A percentile compares a stretch with the other conserved stretches of the same genome.
phyloP scores from a whole-genome alignment of 2,113 vertebrate genomes.

The Piaya cayana region DNA sequence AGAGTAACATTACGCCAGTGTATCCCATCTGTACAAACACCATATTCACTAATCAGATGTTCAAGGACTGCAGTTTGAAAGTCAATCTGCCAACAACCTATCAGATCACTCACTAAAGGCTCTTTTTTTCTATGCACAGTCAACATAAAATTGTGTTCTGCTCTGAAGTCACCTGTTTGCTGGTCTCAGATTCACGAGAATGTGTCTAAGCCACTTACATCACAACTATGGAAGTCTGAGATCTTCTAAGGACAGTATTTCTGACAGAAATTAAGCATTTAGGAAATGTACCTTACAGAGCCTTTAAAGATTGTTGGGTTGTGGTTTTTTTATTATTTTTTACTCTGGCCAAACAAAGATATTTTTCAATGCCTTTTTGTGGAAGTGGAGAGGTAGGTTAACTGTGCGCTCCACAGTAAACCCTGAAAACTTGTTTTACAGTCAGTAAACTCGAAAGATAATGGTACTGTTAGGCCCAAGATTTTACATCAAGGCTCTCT shows the following conservation, averaged over 20 bases:
- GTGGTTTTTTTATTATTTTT: not conserved
- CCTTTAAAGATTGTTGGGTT: no score
- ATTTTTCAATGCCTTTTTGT: not conserved
- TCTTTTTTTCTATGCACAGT: not conserved
- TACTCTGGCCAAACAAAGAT: not conserved
- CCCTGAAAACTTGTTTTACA: not conserved
- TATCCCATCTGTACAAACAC: not conserved
- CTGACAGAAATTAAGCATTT: not conserved
- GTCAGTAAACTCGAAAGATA: not conserved
- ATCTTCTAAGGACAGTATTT: not conserved
- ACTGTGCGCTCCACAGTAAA: not conserved
- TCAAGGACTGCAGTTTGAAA: not conserved
- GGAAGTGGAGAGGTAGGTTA: not conserved
- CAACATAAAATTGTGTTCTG: not conserved
- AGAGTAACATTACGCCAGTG: no score
- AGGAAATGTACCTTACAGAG: not conserved
- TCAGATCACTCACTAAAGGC: not conserved
- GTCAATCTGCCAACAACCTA: not conserved
- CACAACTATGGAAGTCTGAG: not conserved
- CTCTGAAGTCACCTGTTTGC: not conserved
- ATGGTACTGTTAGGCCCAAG: not conserved
- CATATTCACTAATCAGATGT: not conserved
- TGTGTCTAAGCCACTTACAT: not conserved
- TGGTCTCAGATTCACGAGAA: not conserved
- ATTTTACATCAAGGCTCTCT: not conserved